Base-by-base conservation (phyloP, 2,888 invertebrate genomes). In the Liposcelis brunnea region DNA sequence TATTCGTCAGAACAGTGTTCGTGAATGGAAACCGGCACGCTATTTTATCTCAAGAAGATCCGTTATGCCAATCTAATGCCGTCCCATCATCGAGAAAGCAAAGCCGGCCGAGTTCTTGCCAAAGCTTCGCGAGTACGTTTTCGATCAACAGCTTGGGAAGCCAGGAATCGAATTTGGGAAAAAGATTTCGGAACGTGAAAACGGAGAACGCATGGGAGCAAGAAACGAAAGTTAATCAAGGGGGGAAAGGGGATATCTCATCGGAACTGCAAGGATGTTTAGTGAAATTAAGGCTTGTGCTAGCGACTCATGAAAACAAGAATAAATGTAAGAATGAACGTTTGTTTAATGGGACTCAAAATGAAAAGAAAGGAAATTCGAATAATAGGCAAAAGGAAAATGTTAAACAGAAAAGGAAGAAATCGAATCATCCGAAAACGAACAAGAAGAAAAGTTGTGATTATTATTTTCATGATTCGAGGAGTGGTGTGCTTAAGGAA, bases 21-120 rank as follows among this genome's bases (percentile, higher is more conserved):
- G 71, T 77, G 48, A 73, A 78, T 56, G 79, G 79, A 15, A 71
- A 75, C 53, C 69, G 80, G 51, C 77, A 77, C 64, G 79, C 78
- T 14, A 70, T 81, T 42, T 65, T 81, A 43, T 68, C 73, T 5
- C 65, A 71, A 48, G 74, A 77, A 62, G 79, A 79, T 59, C 75
- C 68, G 12, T 6, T 40, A n/a, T 16, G 16, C 16, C 40, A 40
- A n/a, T 26, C 26, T 6, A 40, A 14, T 11, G 21, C 15, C 18
- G 19, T 6, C 10, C 16, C 40, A 4, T 16, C 40, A 3, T 14
- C 21, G n/a, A 35, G 15, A 14, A 40, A 40, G 21, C 15, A 40
- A n/a, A 19, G 40, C 19, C 3, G 40, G 11, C 40, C 40, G 40
- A 19, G 40, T 6, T 40, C 40, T 18, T 16, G 18, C 16, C 16